Base-by-base conservation (phyloP, 2,797 vertebrate species). In the Nyctalus aviator region DNA sequence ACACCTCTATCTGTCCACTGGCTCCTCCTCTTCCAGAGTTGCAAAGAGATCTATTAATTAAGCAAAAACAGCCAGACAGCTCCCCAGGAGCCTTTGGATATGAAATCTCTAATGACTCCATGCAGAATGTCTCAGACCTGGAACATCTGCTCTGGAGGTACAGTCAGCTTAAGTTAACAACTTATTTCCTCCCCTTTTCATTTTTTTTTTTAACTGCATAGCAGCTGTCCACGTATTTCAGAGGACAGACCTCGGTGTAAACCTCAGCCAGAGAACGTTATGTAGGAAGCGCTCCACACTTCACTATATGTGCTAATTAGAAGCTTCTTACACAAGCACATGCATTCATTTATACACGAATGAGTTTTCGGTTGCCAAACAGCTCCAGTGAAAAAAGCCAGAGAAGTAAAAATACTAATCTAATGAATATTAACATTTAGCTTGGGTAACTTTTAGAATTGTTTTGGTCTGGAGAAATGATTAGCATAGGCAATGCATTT, bases 31-130 rank as follows among this genome's bases (percentile, higher is more conserved):
- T 92, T 84, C n/a, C 64, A 32, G 62, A 96, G 69, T 92, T 95
- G 85, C 66, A 90, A 94, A 94, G 91, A 97, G 92, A 95, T 81
- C 91, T 95, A 94, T 97, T 97, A 97, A 97, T 96, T 97, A 97
- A 97, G 88, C 94, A 94, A 89, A 96, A 96, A 84, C 79, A 94
- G 84, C 81, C 91, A 96, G 93, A 69, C 41, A 95, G 75, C 91
- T 94, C 93, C 91, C 92, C 35, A 50, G 95, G 87, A 96, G 85
- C 27, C 76, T 95, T 71, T 88, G 88, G 59, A 92, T 93, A 84
- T 37, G 50, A 92, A 90, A 66, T 94, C 90, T 96, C 94, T 94
- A 95, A 93, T 90, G 97, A 94, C 46, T 92, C 41, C 30, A 46
- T 90, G 93, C 90, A 95, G 93, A 96, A 95, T 88, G 82, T 96